These are phyloP conservation scores for Scaptomyza parva DNA, from an alignment of 2,888 invertebrate species.

Conservation along the genomic window DNA sequence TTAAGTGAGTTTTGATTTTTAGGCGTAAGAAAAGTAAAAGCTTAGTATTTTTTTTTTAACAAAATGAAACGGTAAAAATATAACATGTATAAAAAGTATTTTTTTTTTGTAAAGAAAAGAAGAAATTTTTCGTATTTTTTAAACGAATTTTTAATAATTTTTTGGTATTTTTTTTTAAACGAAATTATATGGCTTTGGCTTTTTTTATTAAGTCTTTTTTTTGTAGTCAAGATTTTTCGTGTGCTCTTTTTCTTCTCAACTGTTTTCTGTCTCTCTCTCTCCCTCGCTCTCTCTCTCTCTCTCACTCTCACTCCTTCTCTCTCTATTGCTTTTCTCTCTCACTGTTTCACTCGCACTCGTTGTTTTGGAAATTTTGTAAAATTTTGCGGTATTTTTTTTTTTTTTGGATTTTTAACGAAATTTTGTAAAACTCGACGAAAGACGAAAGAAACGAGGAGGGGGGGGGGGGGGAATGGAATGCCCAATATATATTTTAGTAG, in stretches of 20 bases:
- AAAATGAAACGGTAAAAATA: slow-evolving; percentile 13
- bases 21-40: slow-evolving; percentile 59
- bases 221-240: slow-evolving; percentile 61
- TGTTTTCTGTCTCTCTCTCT: slow-evolving; percentile 59
- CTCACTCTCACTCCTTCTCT: slow-evolving; percentile 21
- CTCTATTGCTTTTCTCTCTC: slow-evolving; percentile 34
- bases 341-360: slow-evolving; percentile 50
- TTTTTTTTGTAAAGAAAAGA: neutral
- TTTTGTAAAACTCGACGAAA: slow-evolving; percentile 30
- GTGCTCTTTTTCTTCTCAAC: slow-evolving; percentile 72
- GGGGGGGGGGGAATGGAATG: slow-evolving; percentile 12
- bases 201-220: slow-evolving; percentile 41
- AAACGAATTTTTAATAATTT: slow-evolving; percentile 2
- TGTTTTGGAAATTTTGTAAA: slow-evolving; percentile 9
- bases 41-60: slow-evolving; percentile 36
- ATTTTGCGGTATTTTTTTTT: slow-evolving; percentile 14
- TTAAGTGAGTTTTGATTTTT: slow-evolving; percentile 30
- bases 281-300: slow-evolving; percentile 32
- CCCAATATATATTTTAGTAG: slow-evolving; percentile 30
- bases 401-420: slow-evolving; percentile 11
- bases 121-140: slow-evolving; percentile 24
- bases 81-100: slow-evolving; percentile 15
- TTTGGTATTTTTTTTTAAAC: slow-evolving; percentile 30
- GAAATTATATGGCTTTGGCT: slow-evolving; percentile 82
- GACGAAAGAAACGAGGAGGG: slow-evolving; percentile 13